Evolutionary conservation across 1,140 invertebrate species (phyloP).

Genomic region (Zaprionus nigranus): DNA sequence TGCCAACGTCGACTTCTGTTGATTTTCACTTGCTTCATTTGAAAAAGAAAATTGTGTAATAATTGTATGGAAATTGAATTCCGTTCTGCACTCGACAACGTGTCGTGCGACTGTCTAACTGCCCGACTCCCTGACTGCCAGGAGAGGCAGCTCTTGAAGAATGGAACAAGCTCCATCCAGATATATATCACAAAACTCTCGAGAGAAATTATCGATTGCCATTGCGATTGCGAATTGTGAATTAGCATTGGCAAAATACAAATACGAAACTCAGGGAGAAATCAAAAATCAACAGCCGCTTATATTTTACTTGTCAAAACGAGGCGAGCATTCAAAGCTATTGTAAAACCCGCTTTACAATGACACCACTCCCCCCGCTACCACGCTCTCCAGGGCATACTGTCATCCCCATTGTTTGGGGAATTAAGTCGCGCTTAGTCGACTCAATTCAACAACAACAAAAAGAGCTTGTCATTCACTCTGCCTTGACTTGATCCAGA

Average conservation of each 20-base stretch:
- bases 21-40: constrained; percentile 52
- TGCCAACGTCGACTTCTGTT: constrained; percentile 28
- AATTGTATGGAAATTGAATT: constrained; percentile 78
- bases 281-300: not conserved
- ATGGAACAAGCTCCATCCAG: not conserved
- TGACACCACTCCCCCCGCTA: no score
- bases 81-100: constrained; percentile 33
- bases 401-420: not conserved
- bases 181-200: not conserved
- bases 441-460: no score
- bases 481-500: not conserved
- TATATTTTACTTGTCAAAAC: not conserved
- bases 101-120: not conserved
- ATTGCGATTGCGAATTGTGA: not conserved
- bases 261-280: not conserved
- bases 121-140: not conserved
- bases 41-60: constrained; percentile 55
- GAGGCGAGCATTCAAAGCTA: not conserved
- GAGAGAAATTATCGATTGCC: not conserved
- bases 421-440: not conserved
- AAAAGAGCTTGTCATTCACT: not conserved
- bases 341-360: not conserved
- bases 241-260: constrained; percentile 1
- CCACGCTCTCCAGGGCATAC: not conserved
- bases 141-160: not conserved